These are phyloP conservation scores for Acanthurus lineatus DNA, from an alignment of 2,797 vertebrate genomes.

Conservation along the genomic window DNA sequence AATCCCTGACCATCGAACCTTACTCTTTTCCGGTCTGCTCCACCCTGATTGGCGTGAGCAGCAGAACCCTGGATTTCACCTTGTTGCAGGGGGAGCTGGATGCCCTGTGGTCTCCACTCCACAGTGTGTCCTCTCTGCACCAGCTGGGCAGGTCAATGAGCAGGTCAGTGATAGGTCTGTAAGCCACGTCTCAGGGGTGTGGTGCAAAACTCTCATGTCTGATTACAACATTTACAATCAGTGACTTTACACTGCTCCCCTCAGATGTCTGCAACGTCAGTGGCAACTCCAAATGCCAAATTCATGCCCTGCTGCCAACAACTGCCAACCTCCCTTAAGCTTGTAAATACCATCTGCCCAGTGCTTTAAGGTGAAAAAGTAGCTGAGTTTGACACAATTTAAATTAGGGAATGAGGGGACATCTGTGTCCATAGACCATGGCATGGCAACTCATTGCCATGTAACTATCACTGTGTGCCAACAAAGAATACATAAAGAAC, in stretches of 20 bases:
- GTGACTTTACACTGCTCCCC: slow-evolving; percentile 59
- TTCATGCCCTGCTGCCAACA: slow-evolving; percentile 65
- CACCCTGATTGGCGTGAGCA: slow-evolving; percentile 76
- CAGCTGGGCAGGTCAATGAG: slow-evolving; percentile 90
- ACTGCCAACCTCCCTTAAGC: slow-evolving; percentile 60
- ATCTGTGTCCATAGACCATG: slow-evolving; percentile 48
- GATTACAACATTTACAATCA: slow-evolving; percentile 46
- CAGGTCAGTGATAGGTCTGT: slow-evolving; percentile 86
- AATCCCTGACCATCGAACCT: slow-evolving; percentile 63
- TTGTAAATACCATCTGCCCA: slow-evolving; percentile 69
- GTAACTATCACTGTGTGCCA: slow-evolving; percentile 65
- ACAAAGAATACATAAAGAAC: slow-evolving; percentile 53
- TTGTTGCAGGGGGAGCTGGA: slow-evolving; percentile 88
- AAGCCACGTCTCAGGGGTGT: slow-evolving; percentile 59
- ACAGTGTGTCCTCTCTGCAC: slow-evolving; percentile 87
- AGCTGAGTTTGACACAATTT: slow-evolving; percentile 39
- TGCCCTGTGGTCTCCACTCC: slow-evolving; percentile 89
- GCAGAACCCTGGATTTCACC: slow-evolving; percentile 87
- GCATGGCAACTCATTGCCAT: slow-evolving; percentile 59
- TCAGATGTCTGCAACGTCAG: slow-evolving; percentile 48
- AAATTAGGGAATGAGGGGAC: slow-evolving; percentile 17
- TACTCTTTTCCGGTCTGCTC: slow-evolving; percentile 59
- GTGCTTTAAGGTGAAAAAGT: slow-evolving; percentile 58
- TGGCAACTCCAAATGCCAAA: slow-evolving; percentile 57
- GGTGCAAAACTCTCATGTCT: slow-evolving; percentile 57